Evolutionary conservation across 2,888 invertebrate species (phyloP), one percentile per base, ranked within the genome.

Genomic region (Drosophila neutralis): DNA sequence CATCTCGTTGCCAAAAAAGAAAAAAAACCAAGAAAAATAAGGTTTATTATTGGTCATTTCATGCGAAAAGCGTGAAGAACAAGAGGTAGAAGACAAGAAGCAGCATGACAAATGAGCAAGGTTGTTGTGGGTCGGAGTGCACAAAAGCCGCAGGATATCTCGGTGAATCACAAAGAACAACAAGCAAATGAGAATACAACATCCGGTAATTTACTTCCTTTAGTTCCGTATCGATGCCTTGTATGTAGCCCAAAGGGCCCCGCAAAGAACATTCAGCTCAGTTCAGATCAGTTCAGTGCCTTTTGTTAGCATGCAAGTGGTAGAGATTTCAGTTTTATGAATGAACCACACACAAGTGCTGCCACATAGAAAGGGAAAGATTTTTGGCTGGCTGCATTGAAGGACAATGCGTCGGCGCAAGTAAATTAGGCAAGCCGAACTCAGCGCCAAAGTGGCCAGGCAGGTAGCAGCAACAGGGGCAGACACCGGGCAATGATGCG

Each of bases 141-240:
- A 82, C 69, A 87, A 85, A 87, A 81, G 80, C 81, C 90, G 87
- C 84, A 82, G 83, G 86, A 90, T 82, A 87, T 90, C 75, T 77
- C 66, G 70, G 69, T 73, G 71, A 73, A 88, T 83, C 80, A 73
- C 78, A 88, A 84, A 79, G 78, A 80, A 84, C 82, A 90, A 90
- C 88, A 83, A 82, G 79, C 72, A 80, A 87, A 91, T 87, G 81
- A 90, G 89, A 87, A 91, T 89, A 91, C 92, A 92, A 91, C 91
- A 91, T 91, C 91, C 91, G 91, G 91, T 91, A 89, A 91, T 91
- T 91, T 90, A 87, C 91, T 92, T 92, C 91, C 92, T 89, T 89
- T 81, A 86, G 83, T 89, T 92, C 90, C 91, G 83, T 80, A 87
- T 73, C 79, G 78, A 75, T 82, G 71, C 80, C 82, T 78, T 76